Evolutionary conservation across 2,888 invertebrate genomes (phyloP).

Genomic region (Athalia rosae): DNA sequence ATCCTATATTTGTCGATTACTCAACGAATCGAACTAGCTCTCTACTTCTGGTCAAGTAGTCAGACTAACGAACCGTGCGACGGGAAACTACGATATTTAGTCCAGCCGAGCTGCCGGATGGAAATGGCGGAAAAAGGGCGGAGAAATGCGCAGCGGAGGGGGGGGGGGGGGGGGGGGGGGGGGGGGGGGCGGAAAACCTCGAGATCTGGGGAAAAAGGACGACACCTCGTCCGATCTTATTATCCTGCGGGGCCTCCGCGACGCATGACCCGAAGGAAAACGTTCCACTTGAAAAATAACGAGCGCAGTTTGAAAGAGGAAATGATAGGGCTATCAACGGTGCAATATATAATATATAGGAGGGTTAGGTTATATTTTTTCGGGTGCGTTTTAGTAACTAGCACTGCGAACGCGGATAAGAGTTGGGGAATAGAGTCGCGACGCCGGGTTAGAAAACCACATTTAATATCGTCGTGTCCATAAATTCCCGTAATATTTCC

Average conservation of each 20-base stretch:
- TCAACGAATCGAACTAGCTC: slow-evolving; percentile 10
- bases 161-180: neutral
- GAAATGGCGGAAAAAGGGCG: neutral
- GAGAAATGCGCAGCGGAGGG: neutral
- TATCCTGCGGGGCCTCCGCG: slow-evolving; percentile 20
- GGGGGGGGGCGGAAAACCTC: neutral
- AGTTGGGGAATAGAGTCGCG: neutral
- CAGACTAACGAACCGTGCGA: slow-evolving; percentile 15
- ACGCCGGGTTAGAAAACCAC: slow-evolving; percentile 33
- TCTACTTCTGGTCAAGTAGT: slow-evolving; percentile 30
- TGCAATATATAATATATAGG: no score
- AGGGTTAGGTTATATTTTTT: neutral
- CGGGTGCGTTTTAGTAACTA: slow-evolving; percentile 35
- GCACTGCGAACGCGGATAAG: neutral
- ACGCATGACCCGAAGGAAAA: neutral
- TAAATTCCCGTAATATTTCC: slow-evolving; percentile 42
- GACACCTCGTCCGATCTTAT: slow-evolving; percentile 24
- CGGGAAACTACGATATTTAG: neutral
- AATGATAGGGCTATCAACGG: slow-evolving; percentile 30
- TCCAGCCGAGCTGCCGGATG: neutral
- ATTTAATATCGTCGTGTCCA: slow-evolving; percentile 42
- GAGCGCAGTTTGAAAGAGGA: slow-evolving; percentile 19
- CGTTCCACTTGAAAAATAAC: slow-evolving; percentile 38
- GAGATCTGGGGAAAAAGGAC: slow-evolving; percentile 7
- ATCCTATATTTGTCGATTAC: neutral